phyloP scores from a whole-genome alignment of 2,888 invertebrate genomes.

The Rhingia rostrata region DNA sequence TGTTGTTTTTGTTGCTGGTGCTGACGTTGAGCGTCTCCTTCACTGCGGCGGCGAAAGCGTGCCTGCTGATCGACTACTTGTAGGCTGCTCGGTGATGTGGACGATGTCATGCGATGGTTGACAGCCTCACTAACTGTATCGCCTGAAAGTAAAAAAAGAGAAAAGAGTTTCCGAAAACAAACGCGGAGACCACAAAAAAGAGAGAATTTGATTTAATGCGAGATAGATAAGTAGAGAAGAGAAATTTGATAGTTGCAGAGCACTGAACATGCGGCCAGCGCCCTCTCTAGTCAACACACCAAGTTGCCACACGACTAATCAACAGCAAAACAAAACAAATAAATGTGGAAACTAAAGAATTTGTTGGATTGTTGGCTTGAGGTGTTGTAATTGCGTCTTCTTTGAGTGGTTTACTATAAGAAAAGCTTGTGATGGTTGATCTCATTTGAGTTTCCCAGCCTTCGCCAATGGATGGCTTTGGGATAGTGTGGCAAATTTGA shows the following conservation, averaged over 20 bases:
- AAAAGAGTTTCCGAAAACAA: conserved; percentile 71
- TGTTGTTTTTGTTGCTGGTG: conserved; percentile 78
- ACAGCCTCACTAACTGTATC: conserved; percentile 79
- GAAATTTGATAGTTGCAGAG: conserved; percentile 72
- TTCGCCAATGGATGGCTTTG: not conserved
- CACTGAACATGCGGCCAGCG: conserved; percentile 60
- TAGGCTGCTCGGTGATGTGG: conserved; percentile 76
- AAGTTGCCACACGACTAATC: conserved; percentile 59
- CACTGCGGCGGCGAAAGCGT: conserved; percentile 85
- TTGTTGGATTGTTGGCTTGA: conserved; percentile 24
- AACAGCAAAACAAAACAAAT: conserved; percentile 26
- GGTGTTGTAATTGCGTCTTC: conserved; percentile 75
- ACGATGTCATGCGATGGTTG: conserved; percentile 76
- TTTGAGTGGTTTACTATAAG: conserved; percentile 47
- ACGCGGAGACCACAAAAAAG: conserved; percentile 53
- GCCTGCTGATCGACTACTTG: conserved; percentile 79
- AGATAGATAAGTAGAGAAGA: conserved; percentile 47
- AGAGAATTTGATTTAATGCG: conserved; percentile 55
- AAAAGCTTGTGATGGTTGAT: conserved; percentile 43
- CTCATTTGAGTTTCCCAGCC: conserved; percentile 1
- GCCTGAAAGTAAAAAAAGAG: conserved; percentile 75
- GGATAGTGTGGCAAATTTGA: not conserved
- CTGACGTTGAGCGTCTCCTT: conserved; percentile 84
- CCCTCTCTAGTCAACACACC: conserved; percentile 65
- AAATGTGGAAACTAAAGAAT: conserved; percentile 27